Base-by-base conservation (phyloP, 2,797 vertebrate species). In the Bradypodion ventrale region DNA sequence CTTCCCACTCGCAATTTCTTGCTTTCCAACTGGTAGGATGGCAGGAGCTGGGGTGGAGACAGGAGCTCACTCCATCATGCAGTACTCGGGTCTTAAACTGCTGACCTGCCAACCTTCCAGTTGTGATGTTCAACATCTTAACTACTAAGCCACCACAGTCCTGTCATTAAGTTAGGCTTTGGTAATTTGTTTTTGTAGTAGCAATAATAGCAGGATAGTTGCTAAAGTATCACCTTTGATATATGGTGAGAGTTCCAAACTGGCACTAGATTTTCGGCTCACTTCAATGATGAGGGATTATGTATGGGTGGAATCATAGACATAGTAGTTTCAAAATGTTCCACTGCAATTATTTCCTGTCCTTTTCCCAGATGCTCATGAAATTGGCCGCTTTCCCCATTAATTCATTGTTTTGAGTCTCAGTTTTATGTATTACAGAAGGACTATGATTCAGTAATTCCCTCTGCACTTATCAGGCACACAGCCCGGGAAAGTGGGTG, bases 361-460 rank as follows among this genome's bases (percentile, higher is more conserved):
- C 49, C 23, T 82, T 82, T 73, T 56, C 60, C 9, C 7, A 13
- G 32, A 25, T 77, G 52, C 65, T 49, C 37, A 40, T 35, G 65
- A 78, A 72, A 78, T 23, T 81, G 25, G 32, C 40, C 9, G 19
- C n/a, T 68, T 46, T 66, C n/a, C 25, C 81, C 84, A 83, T 88
- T 90, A 91, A 90, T 78, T 85, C 72, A 87, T 66, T 59, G 75
- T 80, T 90, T 88, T 88, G 85, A 66, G 42, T 69, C 78, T 89
- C n/a, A 83, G 82, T 87, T 89, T 82, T 85, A 86, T 70, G 73
- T 88, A 83, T 90, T 79, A 89, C 87, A 89, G 88, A 90, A 78
- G 76, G 40, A 23, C 62, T 65, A 56, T 92, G 92, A 94, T 87
- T 93, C 92, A 90, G 90, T 91, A 89, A 83, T 88, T 90, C 89